Conservation (phyloP, 2,888 invertebrate species). For the Drosophila anomalata region DNA sequence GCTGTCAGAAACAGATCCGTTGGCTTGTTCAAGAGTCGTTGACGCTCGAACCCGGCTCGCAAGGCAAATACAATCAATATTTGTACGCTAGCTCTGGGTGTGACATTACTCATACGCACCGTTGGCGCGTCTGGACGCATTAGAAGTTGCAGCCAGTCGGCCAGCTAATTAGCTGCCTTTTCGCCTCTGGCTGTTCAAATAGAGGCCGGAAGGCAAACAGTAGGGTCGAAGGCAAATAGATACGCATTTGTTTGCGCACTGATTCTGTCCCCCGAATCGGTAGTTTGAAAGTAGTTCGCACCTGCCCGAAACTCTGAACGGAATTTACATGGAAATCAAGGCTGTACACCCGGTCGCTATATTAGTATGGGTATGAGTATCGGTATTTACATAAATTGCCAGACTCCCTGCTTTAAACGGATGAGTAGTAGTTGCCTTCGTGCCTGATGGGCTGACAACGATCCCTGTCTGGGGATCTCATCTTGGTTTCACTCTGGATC, state of each 20-base stretch:
- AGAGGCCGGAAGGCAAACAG: conserved; percentile 18
- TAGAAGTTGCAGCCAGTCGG: conserved; percentile 51
- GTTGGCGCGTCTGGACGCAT: conserved; percentile 57
- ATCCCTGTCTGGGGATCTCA: conserved; percentile 26
- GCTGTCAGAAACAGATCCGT: conserved; percentile 36
- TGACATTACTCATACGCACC: conserved; percentile 75
- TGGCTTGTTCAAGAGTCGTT: conserved; percentile 70
- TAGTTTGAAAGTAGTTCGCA: conserved; percentile 73
- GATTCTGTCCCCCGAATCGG: conserved; percentile 28
- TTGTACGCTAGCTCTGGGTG: conserved; percentile 56
- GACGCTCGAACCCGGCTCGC: conserved; percentile 45
- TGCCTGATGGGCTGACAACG: conserved; percentile 25
- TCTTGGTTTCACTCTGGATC: conserved; percentile 5
- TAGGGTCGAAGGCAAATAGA: conserved; percentile 13
- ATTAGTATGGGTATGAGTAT: neutral
- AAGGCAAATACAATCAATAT: conserved; percentile 25
- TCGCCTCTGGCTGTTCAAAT: conserved; percentile 38
- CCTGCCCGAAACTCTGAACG: conserved; percentile 44
- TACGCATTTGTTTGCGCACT: conserved; percentile 21
- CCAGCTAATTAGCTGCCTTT: conserved; percentile 62
- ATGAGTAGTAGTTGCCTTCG: conserved; percentile 5
- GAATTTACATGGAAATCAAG: conserved; percentile 68
- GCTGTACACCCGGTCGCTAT: conserved; percentile 28
- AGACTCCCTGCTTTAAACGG: conserved; percentile 22
- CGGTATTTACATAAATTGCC: conserved; percentile 68